Base-by-base conservation (phyloP, 2,888 invertebrate genomes). In the Aleiodes alternator region DNA sequence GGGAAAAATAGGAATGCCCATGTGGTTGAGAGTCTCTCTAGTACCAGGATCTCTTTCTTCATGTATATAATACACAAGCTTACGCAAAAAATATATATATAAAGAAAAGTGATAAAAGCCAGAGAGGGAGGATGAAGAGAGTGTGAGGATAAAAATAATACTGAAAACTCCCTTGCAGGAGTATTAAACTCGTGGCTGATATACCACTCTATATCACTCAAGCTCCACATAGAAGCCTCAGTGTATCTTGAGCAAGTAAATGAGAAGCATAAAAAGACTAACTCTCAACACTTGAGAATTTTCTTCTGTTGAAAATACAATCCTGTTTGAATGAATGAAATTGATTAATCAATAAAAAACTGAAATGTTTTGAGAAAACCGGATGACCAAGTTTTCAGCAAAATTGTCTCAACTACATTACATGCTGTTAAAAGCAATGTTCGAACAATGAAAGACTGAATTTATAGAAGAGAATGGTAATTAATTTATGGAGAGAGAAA, bases 121-220 rank as follows among this genome's bases (percentile, higher is more conserved):
- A 70, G 51, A 61, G 74, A 69, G 34, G 34, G 29, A n/a, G 14
- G 43, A 38, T 9, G 57, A 16, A 56, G 14, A 16, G 34, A 50
- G 59, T 11, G 59, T 16, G 64, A 48, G 51, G 69, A 16, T 14
- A 48, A 64, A 38, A 38, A 61, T 38, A 61, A 38, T 12, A 7
- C n/a, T 34, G 61, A 61, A 38, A 34, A 14, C 16, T 66, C 51
- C 76, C 48, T 48, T 43, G 16, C 68, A 43, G 69, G 76, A 68
- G 76, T 72, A 61, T 59, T 68, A 69, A 72, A 76, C 57, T 72
- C 72, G 72, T 72, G 76, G 69, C 76, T 68, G 72, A 72, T 72
- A 72, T 66, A 69, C 48, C 64, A 38, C 61, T 61, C 43, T 61
- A 34, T 59, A 43, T 61, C 50, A 29, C 51, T 59, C 59, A 59